Evolutionary conservation across 2,888 invertebrate genomes (phyloP), one percentile per base, ranked within the genome.

Genomic region (Rhingia rostrata): DNA sequence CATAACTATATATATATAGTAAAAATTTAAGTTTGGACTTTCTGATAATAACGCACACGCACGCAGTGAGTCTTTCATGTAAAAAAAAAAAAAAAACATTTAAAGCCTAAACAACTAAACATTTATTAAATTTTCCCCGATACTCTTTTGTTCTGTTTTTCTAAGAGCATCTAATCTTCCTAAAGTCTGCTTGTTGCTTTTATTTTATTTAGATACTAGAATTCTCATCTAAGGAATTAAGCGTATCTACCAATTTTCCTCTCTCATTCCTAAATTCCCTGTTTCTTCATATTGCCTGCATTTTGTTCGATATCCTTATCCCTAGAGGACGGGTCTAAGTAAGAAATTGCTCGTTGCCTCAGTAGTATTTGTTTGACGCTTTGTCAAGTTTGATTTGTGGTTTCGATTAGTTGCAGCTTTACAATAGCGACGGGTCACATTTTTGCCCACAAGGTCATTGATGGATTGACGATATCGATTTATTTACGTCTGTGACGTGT

Each of bases 1-100:
- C 45, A 49, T 45, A 70, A 60, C 54, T 67, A 70, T 9, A 53
- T 45, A 69, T 69, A 63, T 53, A 70, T 69, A 72, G 67, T 72
- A 73, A 84, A 54, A 66, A 77, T 88, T 88, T 89, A 87, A 89
- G 89, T 90, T 90, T 91, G 91, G 91, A 90, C 90, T 90, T 89
- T 89, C 89, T 88, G 89, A 88, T 88, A 89, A 89, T 88, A 88
- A 88, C 91, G 92, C 92, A 92, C 90, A 91, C 92, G 92, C 92
- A 92, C 92, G 91, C 92, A 92, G 92, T 92, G 92, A 92, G 92
- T 91, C 90, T 89, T 88, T 81, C 84, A 73, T 67, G 58, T 67
- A 72, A 66, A 74, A 75, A 63, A 67, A 53, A 33, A 63, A 56
- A 69, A 39, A 69, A 66, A 70, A 47, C 35, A 47, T 4, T 51